phyloP scores from a whole-genome alignment of 92 coral and sea anemone genomes.

The Palythoa grandis region DNA sequence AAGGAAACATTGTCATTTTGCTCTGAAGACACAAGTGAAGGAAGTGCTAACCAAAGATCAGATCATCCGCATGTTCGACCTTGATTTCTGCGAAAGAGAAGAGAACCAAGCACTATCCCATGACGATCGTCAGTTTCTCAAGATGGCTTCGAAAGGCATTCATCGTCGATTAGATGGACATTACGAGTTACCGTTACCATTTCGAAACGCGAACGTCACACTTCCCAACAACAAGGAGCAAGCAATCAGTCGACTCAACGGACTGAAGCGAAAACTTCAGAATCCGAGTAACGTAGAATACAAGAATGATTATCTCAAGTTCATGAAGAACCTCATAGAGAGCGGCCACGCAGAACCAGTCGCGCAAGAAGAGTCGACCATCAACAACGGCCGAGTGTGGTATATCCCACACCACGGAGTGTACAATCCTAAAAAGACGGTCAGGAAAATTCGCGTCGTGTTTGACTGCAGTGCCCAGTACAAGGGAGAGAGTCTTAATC shows the following conservation, averaged over 20 bases:
- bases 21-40: slow-evolving; percentile 43
- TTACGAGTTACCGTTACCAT: slow-evolving; percentile 52
- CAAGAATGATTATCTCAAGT: slow-evolving; percentile 1
- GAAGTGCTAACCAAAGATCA: slow-evolving; percentile 42
- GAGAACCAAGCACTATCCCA: slow-evolving; percentile 19
- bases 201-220: background rate
- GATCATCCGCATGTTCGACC: background rate
- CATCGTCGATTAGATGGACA: slow-evolving; percentile 30
- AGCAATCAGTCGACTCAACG: background rate
- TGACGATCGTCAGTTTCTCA: slow-evolving; percentile 40
- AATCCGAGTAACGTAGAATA: background rate
- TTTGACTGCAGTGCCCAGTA: slow-evolving; percentile 33
- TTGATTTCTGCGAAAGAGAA: too few species aligned
- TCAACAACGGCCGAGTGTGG: slow-evolving; percentile 24
- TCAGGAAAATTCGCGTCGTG: background rate
- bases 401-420: slow-evolving; percentile 23
- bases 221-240: slow-evolving; percentile 1
- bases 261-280: slow-evolving; percentile 10
- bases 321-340: slow-evolving; percentile 5
- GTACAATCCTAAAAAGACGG: background rate
- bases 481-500: slow-evolving; percentile 17
- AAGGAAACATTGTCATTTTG: slow-evolving; percentile 40
- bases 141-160: slow-evolving; percentile 27
- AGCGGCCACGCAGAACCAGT: slow-evolving; percentile 20
- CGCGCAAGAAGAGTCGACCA: background rate